Percentiles rank a stretch among this genome's conserved stretches.
phyloP scores from a whole-genome alignment of 2,797 vertebrate genomes.

The Schizopygopsis malacanthus region DNA sequence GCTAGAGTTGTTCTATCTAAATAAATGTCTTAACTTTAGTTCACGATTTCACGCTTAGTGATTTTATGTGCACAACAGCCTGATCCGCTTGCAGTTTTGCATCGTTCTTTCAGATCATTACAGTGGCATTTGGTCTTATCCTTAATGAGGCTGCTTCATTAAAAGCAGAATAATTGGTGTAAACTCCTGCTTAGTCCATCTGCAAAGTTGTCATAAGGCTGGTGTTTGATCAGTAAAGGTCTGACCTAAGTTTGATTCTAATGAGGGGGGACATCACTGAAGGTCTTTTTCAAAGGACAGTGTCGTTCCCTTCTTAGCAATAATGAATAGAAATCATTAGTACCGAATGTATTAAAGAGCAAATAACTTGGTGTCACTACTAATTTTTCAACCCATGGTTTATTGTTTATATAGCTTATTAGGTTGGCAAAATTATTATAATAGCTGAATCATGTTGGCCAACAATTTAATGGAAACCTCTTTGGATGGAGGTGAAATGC shows the following conservation, averaged over 20 bases:
- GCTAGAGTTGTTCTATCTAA: not conserved
- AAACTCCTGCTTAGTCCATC: constrained; percentile 47
- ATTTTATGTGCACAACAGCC: constrained; percentile 25
- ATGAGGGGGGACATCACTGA: constrained; percentile 45
- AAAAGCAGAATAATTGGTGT: constrained; percentile 58
- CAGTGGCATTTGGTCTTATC: constrained; percentile 42
- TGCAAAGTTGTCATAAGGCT: constrained; percentile 52
- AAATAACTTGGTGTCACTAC: constrained; percentile 20
- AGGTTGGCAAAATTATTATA: not conserved
- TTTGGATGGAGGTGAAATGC: not conserved
- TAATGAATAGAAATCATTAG: constrained; percentile 43
- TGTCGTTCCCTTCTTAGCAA: constrained; percentile 25
- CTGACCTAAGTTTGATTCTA: constrained; percentile 46
- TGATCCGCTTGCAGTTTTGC: constrained; percentile 14
- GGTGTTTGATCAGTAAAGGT: constrained; percentile 50
- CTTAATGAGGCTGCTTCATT: constrained; percentile 49
- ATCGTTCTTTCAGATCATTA: constrained; percentile 38
- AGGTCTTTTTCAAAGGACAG: constrained; percentile 45
- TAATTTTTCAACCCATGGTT: not conserved
- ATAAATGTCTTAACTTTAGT: constrained; percentile 22
- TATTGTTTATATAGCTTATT: constrained; percentile 13
- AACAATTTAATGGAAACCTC: not conserved
- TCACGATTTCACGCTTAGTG: not conserved
- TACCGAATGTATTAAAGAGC: constrained; percentile 24
- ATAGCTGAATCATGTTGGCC: not conserved